Conservation (phyloP, 2,797 vertebrate species). For the Pangasius sanitwongsei region DNA sequence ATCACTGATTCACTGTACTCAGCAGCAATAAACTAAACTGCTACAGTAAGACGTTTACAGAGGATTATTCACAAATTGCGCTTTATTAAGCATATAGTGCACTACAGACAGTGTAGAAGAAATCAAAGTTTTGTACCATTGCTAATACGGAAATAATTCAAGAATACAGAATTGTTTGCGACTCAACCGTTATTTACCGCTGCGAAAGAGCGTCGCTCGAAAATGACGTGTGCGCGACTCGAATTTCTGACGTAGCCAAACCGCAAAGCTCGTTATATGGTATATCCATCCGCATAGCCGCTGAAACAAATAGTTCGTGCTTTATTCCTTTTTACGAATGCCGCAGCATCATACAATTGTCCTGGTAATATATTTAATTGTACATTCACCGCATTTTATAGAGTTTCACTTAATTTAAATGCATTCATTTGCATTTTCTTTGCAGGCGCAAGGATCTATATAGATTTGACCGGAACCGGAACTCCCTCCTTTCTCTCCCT, state of each 20-base stretch:
- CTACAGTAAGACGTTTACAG: neutral
- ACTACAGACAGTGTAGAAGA: neutral
- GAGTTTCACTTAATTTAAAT: neutral
- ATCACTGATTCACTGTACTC: neutral
- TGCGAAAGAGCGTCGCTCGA: neutral
- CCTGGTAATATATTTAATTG: neutral
- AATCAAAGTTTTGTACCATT: too few relatives aligned
- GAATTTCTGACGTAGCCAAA: neutral
- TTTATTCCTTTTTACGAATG: neutral
- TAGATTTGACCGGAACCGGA: conserved; percentile 60
- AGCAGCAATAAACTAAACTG: neutral
- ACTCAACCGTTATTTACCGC: neutral
- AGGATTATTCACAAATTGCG: too few relatives aligned
- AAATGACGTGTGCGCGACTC: neutral
- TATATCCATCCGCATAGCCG: conserved; percentile 40
- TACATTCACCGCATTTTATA: neutral
- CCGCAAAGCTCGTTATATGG: neutral
- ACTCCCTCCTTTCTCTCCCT: conserved; percentile 73
- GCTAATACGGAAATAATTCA: too few relatives aligned
- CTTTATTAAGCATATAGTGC: neutral
- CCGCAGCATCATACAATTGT: neutral
- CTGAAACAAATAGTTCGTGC: conserved; percentile 5
- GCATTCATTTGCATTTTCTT: rapidly evolving
- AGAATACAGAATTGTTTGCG: neutral
- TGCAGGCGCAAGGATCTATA: conserved; percentile 64